Base-by-base conservation (phyloP, 35 echinoderm and acorn worm species). In the Nesometra sesokonis region DNA sequence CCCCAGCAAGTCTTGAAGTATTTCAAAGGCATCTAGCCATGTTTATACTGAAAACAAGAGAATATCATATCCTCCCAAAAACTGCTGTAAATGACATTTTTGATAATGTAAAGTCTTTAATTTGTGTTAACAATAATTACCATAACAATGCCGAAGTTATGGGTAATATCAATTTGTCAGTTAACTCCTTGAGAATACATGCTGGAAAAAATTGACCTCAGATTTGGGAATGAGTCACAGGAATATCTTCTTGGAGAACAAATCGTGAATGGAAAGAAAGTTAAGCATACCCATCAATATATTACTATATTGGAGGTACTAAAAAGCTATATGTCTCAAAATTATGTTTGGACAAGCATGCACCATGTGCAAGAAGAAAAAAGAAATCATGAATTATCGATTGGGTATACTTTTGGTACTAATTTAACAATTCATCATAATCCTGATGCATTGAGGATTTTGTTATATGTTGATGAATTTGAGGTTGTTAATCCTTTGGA, bases 401-500 rank as follows among this genome's bases (percentile, higher is more conserved):
- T 32, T 37, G 82, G 82, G 3, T 84, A 84, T 43, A 84, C 82
- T 46, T 46, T 5, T 38, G 35, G 82, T 46, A 43, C 40, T 32
- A 35, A 84, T 84, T 84, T 39, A 7, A 9, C 35, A 5, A 84
- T 84, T 46, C 30, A 32, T 30, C 30, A 13, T 32, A 35, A 84
- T 84, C 82, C 82, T 15, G 29, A 84, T 84, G 82, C 82, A 36
- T 84, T 84, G 36, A 46, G 82, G 40, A 11, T 84, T 15, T 35
- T 84, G 32, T 43, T 84, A 13, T 84, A 46, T n/a, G 34, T 36
- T 34, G 81, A 37, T 83, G 35, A 83, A 32, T 83, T 83, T 83
- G 81, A 83, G 81, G 81, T 83, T 11, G 81, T 83, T 5, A 83
- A 83, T 37, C 81, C 81, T 83, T 36, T 83, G 29, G 81, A 32